A percentile compares a stretch with the other conserved stretches of the same genome.
These are phyloP conservation scores for Phoxinus phoxinus DNA, from an alignment of 2,113 vertebrate genomes.

Conservation along the genomic window DNA sequence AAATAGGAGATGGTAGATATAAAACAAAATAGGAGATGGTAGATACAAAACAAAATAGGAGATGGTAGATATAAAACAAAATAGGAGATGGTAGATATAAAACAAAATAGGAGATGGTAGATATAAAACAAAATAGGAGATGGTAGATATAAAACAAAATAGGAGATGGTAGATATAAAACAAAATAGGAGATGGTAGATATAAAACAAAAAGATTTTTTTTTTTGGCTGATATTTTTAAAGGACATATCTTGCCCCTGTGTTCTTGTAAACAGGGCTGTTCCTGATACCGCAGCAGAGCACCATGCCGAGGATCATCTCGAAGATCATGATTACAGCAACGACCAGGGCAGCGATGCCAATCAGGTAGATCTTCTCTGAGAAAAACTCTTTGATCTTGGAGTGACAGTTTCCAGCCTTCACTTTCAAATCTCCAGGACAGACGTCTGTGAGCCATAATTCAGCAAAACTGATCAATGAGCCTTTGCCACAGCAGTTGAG, in stretches of 20 bases:
- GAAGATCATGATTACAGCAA: conserved; percentile 97
- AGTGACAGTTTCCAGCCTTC: conserved; percentile 75
- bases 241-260: conserved; percentile 36
- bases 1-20: conserved; percentile 53
- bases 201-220: too few species aligned
- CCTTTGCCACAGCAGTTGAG: conserved; percentile 88
- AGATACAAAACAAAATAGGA: too few species aligned
- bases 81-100: too few species aligned
- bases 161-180: too few species aligned
- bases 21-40: conserved; percentile 56
- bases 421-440: conserved; percentile 42
- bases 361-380: conserved; percentile 90
- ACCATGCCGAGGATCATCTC: conserved; percentile 99
- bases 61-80: too few species aligned
- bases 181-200: too few species aligned
- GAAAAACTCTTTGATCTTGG: conserved; percentile 84
- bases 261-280: conserved; percentile 92
- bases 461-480: rapidly evolving
- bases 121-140: too few species aligned
- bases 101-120: too few species aligned
- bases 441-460: rapidly evolving
- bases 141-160: too few species aligned
- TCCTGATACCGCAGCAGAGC: conserved; percentile 95
- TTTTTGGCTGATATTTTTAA: conserved; percentile 32
- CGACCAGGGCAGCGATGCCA: conserved; percentile 88